A percentile compares a stretch with the other conserved stretches of the same genome.
phyloP scores from a whole-genome alignment of 2,888 invertebrate genomes.

The Orchestes rusci region DNA sequence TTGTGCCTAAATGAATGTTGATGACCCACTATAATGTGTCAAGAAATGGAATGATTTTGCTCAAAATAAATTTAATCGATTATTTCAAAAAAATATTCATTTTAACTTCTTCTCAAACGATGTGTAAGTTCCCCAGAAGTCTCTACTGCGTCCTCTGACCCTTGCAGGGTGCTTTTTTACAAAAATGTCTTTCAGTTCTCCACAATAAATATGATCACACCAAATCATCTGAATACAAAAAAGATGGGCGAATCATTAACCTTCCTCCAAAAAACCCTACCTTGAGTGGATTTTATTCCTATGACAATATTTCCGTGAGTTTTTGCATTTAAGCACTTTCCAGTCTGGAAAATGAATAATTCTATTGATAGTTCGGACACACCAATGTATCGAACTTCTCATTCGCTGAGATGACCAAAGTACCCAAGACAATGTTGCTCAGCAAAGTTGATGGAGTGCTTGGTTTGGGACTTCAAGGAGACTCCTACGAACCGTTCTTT shows the following conservation, averaged over 20 bases:
- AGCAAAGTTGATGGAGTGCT: slow-evolving; percentile 67
- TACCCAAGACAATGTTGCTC: slow-evolving; percentile 59
- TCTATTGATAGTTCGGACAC: slow-evolving; percentile 47
- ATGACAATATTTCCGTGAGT: slow-evolving; percentile 56
- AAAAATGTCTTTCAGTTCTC: slow-evolving; percentile 52
- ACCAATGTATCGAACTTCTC: slow-evolving; percentile 52
- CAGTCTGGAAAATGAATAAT: no score
- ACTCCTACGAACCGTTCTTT: slow-evolving; percentile 54
- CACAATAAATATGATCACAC: slow-evolving; percentile 62
- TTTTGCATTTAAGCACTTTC: no score
- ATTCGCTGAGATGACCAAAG: slow-evolving; percentile 62
- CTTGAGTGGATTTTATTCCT: slow-evolving; percentile 59
- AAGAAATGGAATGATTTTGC: no score
- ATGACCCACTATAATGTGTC: no score
- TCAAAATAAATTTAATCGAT: no score
- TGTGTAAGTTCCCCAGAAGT: no score
- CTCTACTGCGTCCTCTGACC: no score
- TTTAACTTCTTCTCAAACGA: no score
- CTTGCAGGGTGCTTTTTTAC: no score
- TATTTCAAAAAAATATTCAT: no score
- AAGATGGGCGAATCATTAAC: slow-evolving; percentile 53
- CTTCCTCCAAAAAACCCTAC: slow-evolving; percentile 53
- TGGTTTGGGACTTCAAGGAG: slow-evolving; percentile 54
- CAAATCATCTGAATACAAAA: slow-evolving; percentile 56
- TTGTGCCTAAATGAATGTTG: no score